Base-by-base conservation (phyloP, 2,113 vertebrate species). In the Eolophus roseicapilla region DNA sequence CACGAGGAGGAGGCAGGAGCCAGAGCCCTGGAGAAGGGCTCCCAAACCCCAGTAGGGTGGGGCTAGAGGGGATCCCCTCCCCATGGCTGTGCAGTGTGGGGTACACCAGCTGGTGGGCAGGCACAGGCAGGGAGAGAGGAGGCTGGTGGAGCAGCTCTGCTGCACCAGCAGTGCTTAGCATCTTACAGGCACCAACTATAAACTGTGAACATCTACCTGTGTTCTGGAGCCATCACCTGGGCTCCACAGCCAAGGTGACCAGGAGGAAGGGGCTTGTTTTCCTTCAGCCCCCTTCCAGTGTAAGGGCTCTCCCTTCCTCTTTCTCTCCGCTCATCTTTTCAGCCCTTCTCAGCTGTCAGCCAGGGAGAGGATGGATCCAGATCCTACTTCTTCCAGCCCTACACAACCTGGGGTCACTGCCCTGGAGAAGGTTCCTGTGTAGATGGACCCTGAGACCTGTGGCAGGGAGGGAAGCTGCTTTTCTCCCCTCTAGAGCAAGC, bases 251-350 rank as follows among this genome's bases (percentile, higher is more conserved):
- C 19, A 23, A 39, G 21, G 6, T 19, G 41, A 9, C 47, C 43
- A 15, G 35, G 27, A 64, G 13, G 19, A 82, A 49, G 35, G 35
- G 62, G 15, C 27, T 27, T 53, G 20, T 39, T 47, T 68, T 17
- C 13, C 46, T 17, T 13, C n/a, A 76, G 19, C 29, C 24, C 21
- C 55, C 13, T 62, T 31, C 41, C 13, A 39, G 24, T 2, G 10
- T 35, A 60, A 31, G 10, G 37, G 14, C 4, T 31, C 6, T 67
- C 17, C 52, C 8, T 33, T 57, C 49, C 47, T 50, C 29, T 44
- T 65, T 44, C 9, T 47, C 52, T 23, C 20, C 1, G 0, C n/a
- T 50, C 4, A 0, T 9, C 6, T 0, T n/a, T 46, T 43, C 37
- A 39, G 37, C n/a, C 18, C 37, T n/a, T 29, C 89, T 53, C 28